phyloP scores from a whole-genome alignment of 2,113 vertebrate species.

The Rhabdomys dilectus region DNA sequence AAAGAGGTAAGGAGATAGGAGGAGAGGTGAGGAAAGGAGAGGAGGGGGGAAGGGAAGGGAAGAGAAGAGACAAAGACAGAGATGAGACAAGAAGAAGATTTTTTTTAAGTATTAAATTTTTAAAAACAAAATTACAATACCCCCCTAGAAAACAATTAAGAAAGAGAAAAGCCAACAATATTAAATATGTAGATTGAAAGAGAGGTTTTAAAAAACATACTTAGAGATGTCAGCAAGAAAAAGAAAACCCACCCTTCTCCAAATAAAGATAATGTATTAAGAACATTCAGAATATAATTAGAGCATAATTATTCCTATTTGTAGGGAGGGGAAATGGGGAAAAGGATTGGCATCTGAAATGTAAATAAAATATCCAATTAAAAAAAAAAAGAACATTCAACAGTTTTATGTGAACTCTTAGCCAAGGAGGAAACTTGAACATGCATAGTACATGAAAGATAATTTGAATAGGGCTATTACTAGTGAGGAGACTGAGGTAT shows the following conservation, averaged over 20 bases:
- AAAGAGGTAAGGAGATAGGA: accelerated
- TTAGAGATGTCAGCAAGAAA: too few species aligned
- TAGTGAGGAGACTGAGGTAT: not conserved
- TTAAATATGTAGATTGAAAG: not conserved
- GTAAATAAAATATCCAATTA: too few species aligned
- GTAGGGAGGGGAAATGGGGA: too few species aligned
- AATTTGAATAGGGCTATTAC: not conserved
- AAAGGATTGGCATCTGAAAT: too few species aligned
- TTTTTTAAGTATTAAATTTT: not conserved
- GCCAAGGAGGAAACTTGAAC: not conserved
- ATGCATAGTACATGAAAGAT: not conserved
- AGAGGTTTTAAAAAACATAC: not conserved
- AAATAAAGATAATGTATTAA: not conserved
- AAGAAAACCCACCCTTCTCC: too few species aligned
- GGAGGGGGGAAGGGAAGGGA: too few species aligned
- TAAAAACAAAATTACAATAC: not conserved
- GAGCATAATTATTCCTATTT: too few species aligned
- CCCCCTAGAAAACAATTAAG: not conserved
- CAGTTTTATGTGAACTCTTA: not conserved
- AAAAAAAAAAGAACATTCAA: not conserved
- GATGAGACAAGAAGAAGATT: not conserved
- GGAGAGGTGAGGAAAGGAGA: too few species aligned
- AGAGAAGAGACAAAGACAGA: not conserved
- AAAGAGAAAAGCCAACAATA: not conserved
- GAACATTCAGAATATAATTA: too few species aligned